Evolutionary conservation across 2,113 vertebrate genomes (phyloP).

Genomic region (Amazona vittata): DNA sequence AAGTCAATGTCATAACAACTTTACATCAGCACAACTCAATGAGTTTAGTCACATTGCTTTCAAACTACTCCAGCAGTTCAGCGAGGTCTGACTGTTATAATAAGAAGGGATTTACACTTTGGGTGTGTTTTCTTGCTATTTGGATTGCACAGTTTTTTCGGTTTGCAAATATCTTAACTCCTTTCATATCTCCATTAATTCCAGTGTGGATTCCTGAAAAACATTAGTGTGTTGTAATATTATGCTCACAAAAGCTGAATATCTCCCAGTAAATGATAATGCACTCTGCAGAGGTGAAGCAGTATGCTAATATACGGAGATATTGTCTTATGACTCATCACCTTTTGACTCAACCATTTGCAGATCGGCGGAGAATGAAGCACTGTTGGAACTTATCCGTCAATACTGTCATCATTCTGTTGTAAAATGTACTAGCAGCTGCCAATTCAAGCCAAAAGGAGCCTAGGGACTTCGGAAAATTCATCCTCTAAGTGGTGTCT

Average conservation of each 20-base stretch:
- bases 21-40: background rate
- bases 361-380: background rate
- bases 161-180: background rate
- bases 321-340: background rate
- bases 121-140: background rate
- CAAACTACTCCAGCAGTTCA: background rate
- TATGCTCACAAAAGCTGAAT: background rate
- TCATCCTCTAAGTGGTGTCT: background rate
- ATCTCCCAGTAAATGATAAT: background rate
- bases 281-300: background rate
- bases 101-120: background rate
- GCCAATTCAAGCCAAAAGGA: background rate
- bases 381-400: background rate
- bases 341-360: background rate
- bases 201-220: background rate
- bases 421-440: background rate
- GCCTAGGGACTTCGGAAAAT: background rate
- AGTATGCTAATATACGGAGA: background rate
- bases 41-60: background rate
- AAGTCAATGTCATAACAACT: background rate
- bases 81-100: background rate
- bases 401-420: background rate
- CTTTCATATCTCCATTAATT: background rate
- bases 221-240: background rate
- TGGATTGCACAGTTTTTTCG: background rate